Base-by-base conservation (phyloP, 2,888 invertebrate species). In the Parthenolecanium corni region DNA sequence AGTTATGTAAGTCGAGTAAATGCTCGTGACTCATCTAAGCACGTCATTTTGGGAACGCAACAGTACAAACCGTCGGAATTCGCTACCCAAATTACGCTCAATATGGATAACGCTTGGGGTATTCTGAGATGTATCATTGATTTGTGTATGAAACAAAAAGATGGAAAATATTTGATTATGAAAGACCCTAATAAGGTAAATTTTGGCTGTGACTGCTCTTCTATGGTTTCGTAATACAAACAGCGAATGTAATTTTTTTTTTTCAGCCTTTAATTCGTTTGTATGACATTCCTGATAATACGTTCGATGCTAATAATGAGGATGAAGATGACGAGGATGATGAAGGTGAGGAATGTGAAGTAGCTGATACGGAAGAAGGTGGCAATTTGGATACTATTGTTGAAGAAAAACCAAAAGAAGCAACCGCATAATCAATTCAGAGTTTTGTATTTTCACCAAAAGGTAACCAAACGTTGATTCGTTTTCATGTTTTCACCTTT, bases 81-180 rank as follows among this genome's bases (percentile, higher is more conserved):
- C 75, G 97, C 97, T 12, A 91, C 90, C 9, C 97, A 98, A 76
- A 98, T 98, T 73, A 96, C 95, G 76, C 77, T 98, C 71, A 96
- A 94, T 73, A 94, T 98, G 95, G 98, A 98, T 75, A 98, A 98
- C 76, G 95, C 93, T 2, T 98, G 98, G 98, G 98, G 95, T 67
- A 90, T 98, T 65, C 78, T 99, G 66, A 83, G 97, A 16, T 97
- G 95, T 75, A 92, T 98, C 71, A 87, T 98, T 69, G 97, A 98
- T 71, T 87, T 93, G 67, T 90, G 94, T 71, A 90, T 94, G 89
- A 93, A 93, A 75, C 90, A 95, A 74, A 89, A 92, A 71, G 93
- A 95, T 73, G 96, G 97, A 70, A 89, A 89, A 75, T 97, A 94
- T 76, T 79, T 97, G 71, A 93, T 97, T 69, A 92, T 97, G 90